Conservation (phyloP, 2,113 vertebrate species). For the Semicossyphus pulcher region DNA sequence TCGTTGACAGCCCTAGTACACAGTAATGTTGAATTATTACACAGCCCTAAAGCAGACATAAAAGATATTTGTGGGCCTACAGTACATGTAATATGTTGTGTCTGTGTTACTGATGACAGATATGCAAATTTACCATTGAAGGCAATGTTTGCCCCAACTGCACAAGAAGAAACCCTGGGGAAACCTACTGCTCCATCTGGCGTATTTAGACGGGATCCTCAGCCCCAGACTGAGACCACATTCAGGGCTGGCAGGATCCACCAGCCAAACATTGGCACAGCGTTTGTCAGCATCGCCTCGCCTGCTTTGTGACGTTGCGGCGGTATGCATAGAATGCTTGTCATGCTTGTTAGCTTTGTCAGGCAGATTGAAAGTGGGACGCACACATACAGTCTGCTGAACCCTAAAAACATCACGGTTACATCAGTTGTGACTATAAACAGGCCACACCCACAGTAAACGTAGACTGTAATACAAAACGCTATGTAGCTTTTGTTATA, state of each 20-base stretch:
- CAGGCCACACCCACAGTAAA: background rate
- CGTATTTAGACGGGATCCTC: constrained; percentile 15
- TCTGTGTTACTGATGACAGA: constrained; percentile 11
- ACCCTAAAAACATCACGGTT: constrained; percentile 5
- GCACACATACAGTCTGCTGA: constrained; percentile 10
- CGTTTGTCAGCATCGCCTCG: constrained; percentile 33
- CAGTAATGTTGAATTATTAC: too few relatives aligned
- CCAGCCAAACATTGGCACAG: constrained; percentile 28
- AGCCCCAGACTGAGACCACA: constrained; percentile 1
- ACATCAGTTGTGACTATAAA: background rate
- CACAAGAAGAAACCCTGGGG: background rate
- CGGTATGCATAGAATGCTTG: constrained; percentile 67
- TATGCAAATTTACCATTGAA: constrained; percentile 15
- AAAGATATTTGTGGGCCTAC: too few relatives aligned
- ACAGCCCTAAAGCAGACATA: too few relatives aligned
- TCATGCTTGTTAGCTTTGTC: constrained; percentile 63
- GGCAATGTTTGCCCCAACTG: background rate
- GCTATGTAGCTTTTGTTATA: constrained; percentile 14
- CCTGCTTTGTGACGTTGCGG: constrained; percentile 64
- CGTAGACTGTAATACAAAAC: background rate
- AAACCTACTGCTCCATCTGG: background rate
- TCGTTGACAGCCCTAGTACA: too few relatives aligned
- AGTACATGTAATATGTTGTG: too few relatives aligned
- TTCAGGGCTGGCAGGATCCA: constrained; percentile 7
- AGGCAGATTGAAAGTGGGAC: constrained; percentile 42